Conservation (phyloP, 2,888 invertebrate genomes). For the Lumbricus terrestris region DNA sequence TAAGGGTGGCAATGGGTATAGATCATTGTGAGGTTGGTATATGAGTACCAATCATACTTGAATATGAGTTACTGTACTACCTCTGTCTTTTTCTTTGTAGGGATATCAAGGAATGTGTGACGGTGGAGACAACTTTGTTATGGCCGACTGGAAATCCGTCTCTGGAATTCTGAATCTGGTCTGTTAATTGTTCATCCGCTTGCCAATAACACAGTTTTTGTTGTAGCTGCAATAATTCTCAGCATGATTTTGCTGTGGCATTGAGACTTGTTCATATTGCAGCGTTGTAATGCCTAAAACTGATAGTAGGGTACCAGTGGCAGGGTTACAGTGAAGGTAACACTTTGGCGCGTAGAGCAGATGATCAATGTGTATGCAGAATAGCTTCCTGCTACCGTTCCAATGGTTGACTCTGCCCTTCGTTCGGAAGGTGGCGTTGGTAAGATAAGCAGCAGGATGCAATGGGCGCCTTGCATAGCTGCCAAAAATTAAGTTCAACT, state of each 20-base stretch:
- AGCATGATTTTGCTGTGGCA: neutral
- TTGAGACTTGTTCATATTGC: neutral
- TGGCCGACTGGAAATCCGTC: conserved; percentile 33
- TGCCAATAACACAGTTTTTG: neutral
- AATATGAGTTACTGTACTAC: no score
- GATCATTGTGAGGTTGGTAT: neutral
- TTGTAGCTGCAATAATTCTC: neutral
- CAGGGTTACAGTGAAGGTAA: no score
- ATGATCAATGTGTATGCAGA: no score
- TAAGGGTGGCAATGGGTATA: no score
- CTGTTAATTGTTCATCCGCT: conserved; percentile 28
- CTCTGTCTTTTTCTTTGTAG: conserved; percentile 16
- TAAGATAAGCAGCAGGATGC: no score
- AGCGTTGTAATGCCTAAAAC: neutral
- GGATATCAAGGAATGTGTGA: conserved; percentile 36
- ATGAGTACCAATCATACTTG: no score
- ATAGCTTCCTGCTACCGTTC: no score
- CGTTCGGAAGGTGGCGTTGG: no score
- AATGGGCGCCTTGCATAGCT: no score
- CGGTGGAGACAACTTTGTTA: conserved; percentile 31
- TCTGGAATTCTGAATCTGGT: conserved; percentile 34
- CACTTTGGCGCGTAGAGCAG: no score
- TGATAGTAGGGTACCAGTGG: neutral
- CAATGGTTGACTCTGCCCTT: no score
- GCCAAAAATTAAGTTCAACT: no score